Conservation (phyloP, 2,113 vertebrate species). For the Tichodroma muraria region DNA sequence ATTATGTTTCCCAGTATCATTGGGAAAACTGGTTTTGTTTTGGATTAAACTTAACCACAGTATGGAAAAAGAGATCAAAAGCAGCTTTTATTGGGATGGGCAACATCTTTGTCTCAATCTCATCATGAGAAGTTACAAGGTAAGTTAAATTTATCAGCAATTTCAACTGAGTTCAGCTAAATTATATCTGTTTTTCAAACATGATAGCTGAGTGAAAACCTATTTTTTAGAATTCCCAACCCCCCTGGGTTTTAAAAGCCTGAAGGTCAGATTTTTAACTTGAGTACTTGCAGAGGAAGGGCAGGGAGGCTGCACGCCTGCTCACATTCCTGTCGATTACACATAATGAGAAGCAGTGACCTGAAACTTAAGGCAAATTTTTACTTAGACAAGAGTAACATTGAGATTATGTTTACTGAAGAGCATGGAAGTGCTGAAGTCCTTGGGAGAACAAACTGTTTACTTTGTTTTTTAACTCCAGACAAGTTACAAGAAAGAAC, state of each 20-base stretch:
- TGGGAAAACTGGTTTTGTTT: not conserved
- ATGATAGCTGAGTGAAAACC: not conserved
- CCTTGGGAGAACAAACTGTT: not conserved
- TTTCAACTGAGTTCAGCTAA: not conserved
- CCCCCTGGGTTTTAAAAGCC: not conserved
- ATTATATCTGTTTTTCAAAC: not conserved
- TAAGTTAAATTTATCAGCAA: not conserved
- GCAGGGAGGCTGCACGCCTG: not conserved
- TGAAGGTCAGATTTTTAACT: conserved; percentile 5
- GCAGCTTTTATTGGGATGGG: not conserved
- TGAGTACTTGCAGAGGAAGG: not conserved
- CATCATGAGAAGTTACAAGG: accelerated
- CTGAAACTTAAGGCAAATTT: conserved; percentile 22
- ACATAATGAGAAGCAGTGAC: conserved; percentile 18
- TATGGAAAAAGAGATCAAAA: not conserved
- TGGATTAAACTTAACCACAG: not conserved
- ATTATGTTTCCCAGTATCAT: not conserved
- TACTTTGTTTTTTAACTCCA: not conserved
- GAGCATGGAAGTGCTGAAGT: not conserved
- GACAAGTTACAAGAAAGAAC: not conserved
- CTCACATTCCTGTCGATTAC: not conserved
- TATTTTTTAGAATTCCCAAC: not conserved
- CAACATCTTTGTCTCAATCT: not conserved
- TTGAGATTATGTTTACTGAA: not conserved
- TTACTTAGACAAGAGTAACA: not conserved